These are phyloP conservation scores for Hydrocynus forskahlii DNA, from an alignment of 2,797 vertebrate species.

Conservation along the genomic window DNA sequence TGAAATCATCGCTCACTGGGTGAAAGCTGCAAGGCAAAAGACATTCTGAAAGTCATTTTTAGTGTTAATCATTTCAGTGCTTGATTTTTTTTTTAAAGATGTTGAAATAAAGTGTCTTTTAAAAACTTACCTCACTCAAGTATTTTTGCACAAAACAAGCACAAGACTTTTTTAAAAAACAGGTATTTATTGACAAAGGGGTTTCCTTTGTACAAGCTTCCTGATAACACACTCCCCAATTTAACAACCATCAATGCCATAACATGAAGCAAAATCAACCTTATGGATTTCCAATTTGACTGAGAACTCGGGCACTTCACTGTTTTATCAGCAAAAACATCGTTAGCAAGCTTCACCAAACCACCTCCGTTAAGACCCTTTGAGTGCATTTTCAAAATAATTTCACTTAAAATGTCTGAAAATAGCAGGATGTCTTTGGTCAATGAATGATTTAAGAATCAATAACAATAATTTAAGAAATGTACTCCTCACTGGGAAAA, in stretches of 20 bases:
- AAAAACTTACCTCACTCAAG: too few relatives aligned
- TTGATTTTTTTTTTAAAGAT: constrained; percentile 5
- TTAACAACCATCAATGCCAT: background rate
- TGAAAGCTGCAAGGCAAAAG: constrained; percentile 68
- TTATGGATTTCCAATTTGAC: constrained; percentile 18
- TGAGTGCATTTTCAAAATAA: constrained; percentile 5
- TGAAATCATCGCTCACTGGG: constrained; percentile 81
- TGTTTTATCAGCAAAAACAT: background rate
- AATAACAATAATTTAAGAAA: constrained; percentile 35
- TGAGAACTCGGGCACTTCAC: background rate
- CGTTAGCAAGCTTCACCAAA: constrained; percentile 2
- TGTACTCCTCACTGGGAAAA: background rate
- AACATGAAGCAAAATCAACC: constrained; percentile 9
- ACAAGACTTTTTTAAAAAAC: constrained; percentile 24
- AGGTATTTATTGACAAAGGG: constrained; percentile 44
- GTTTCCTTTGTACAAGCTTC: constrained; percentile 8
- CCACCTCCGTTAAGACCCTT: background rate
- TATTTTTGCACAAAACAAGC: constrained; percentile 63
- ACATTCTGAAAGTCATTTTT: constrained; percentile 35
- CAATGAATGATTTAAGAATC: constrained; percentile 50
- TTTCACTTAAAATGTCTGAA: background rate
- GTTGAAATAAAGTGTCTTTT: background rate
- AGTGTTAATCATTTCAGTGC: constrained; percentile 37
- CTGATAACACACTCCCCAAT: constrained; percentile 12
- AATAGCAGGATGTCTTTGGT: constrained; percentile 63